A percentile compares a stretch with the other conserved stretches of the same genome.
Evolutionary conservation across 2,888 invertebrate species (phyloP).

Genomic region (Hyalella azteca): DNA sequence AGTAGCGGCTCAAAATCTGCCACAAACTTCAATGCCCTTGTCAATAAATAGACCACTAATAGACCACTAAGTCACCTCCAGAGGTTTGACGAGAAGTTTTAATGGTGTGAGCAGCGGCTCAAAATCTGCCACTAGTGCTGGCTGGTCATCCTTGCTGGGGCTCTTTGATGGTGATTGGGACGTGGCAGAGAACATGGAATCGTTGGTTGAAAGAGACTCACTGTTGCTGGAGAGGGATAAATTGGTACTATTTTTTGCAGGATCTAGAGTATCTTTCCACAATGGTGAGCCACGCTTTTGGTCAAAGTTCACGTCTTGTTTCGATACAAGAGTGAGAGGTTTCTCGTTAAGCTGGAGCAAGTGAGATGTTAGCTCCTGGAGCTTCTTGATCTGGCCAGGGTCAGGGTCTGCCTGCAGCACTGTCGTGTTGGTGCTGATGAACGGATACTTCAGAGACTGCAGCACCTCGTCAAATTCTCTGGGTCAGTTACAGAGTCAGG

Average conservation of each 20-base stretch:
- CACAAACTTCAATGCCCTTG: conserved; percentile 15
- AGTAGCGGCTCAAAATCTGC: conserved; percentile 42
- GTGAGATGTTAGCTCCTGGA: conserved; percentile 48
- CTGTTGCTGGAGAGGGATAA: neutral
- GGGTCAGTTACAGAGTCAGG: neutral
- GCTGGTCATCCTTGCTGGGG: neutral
- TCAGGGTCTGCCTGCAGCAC: conserved; percentile 45
- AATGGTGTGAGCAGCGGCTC: conserved; percentile 43
- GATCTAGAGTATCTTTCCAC: neutral
- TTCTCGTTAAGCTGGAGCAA: conserved; percentile 43
- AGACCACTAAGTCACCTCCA: no score
- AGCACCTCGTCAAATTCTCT: conserved; percentile 53
- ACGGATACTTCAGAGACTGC: conserved; percentile 52
- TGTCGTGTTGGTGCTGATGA: conserved; percentile 33
- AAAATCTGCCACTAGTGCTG: conserved; percentile 46
- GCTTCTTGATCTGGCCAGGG: conserved; percentile 42
- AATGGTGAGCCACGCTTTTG: neutral
- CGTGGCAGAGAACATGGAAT: neutral
- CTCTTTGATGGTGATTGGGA: neutral
- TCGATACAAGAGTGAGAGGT: neutral
- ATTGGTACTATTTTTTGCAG: neutral
- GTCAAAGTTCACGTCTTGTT: neutral
- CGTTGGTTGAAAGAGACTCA: neutral
- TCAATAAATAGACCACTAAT: neutral
- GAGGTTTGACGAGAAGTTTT: conserved; percentile 47